Conservation (phyloP, 2,888 invertebrate genomes). For the Andrena camellia region DNA sequence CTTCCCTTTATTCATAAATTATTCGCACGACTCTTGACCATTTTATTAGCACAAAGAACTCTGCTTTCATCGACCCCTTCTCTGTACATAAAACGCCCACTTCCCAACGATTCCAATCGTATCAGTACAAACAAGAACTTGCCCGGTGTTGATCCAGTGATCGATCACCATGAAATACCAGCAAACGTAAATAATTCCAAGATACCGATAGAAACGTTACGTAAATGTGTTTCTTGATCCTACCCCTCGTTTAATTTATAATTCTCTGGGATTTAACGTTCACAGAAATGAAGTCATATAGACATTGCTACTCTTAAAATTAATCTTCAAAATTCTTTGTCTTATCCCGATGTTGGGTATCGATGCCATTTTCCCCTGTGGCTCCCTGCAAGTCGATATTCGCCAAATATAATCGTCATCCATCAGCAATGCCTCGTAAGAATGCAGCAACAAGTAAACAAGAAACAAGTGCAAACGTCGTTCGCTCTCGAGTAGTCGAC, state of each 20-base stretch:
- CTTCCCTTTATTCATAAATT: background rate
- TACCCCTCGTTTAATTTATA: background rate
- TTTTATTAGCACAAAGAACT: no score
- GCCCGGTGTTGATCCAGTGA: background rate
- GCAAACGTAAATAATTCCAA: background rate
- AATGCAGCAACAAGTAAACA: slow-evolving; percentile 40
- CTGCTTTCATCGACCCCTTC: no score
- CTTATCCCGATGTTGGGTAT: background rate
- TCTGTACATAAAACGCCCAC: no score
- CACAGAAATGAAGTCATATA: no score
- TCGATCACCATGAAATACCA: background rate
- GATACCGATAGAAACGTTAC: background rate
- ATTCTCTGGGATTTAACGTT: no score
- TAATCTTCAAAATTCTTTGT: no score
- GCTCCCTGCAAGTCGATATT: background rate
- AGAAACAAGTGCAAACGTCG: slow-evolving; percentile 59
- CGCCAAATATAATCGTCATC: slow-evolving; percentile 3
- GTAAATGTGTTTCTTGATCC: background rate
- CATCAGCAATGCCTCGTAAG: background rate
- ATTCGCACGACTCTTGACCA: background rate
- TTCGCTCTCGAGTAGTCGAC: slow-evolving; percentile 18
- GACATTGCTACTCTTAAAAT: no score
- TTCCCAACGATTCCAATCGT: background rate
- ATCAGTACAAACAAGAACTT: background rate
- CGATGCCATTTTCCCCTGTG: background rate